Evolutionary conservation across 2,797 vertebrate species (phyloP).

Genomic region (Silurus aristotelis): DNA sequence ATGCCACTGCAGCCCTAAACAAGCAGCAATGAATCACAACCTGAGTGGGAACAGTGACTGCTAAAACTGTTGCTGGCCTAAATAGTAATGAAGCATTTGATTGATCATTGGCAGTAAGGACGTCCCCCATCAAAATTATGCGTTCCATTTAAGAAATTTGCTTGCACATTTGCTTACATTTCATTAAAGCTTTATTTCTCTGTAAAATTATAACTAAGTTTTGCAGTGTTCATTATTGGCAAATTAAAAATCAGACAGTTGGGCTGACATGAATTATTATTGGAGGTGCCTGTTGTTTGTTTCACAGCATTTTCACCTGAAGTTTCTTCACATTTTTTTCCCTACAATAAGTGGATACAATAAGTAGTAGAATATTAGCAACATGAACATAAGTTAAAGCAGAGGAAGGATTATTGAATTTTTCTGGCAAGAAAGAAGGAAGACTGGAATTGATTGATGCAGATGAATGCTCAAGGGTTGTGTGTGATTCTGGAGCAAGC

Average conservation of each 20-base stretch:
- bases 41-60: slow-evolving; percentile 4
- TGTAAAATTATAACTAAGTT: neutral
- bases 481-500: neutral
- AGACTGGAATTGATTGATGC: neutral
- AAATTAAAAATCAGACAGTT: neutral
- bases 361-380: neutral
- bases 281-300: neutral
- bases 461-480: neutral
- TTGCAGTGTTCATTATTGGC: neutral
- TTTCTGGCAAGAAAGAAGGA: neutral
- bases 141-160: neutral
- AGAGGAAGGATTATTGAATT: neutral
- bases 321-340: neutral
- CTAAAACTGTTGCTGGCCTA: neutral
- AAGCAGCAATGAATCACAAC: slow-evolving; percentile 16
- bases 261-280: neutral
- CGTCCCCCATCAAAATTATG: neutral
- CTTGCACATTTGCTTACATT: neutral
- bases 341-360: neutral
- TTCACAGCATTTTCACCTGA: neutral
- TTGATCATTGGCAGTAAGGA: neutral
- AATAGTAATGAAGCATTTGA: slow-evolving; percentile 15
- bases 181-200: neutral
- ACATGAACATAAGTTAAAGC: neutral
- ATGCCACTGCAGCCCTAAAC: slow-evolving; percentile 17